Evolutionary conservation across 2,888 invertebrate species (phyloP), one percentile per base, ranked within the genome.

Genomic region (Eumerus sabulonum): DNA sequence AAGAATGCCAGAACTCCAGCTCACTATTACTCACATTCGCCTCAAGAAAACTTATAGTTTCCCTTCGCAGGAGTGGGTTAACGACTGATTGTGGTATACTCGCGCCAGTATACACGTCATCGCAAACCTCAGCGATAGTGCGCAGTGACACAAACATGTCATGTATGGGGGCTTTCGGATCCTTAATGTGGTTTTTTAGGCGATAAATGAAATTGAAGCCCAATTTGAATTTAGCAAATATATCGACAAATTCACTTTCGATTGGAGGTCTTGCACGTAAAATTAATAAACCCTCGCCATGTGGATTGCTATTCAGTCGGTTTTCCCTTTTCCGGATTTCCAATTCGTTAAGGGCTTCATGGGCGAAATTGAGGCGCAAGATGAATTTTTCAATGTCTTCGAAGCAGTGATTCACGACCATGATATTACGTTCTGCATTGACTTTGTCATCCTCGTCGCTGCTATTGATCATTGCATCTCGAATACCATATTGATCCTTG

Each of bases 361-460:
- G 98, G 1, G 98, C 98, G 88, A 98, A 97, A 86, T 99, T 98
- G 51, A 99, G 91, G 76, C 98, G 92, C 1, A 98, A 97, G 79
- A 99, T 98, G 90, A 99, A 99, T 87, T 98, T 96, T 90, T 99
- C 99, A 85, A 99, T 98, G 89, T 99, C 99, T 90, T 99, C 99
- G 90, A 99, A 99, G 89, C 99, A 99, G 85, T 96, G 96, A 88
- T 97, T 97, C 76, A 99, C 90, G 84, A 98, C 96, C 60, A 95
- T 95, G 81, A 98, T 98, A 90, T 98, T 98, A 82, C 96, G 92
- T 87, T 98, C 98, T 86, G 97, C 96, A 93, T 19, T 95, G 93
- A 88, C 95, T 93, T 86, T 97, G 0, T 85, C 85, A 4, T 83
- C 89, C 86, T 48, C 91, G 88, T 42, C 89, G 82, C 84, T 90